phyloP scores from a whole-genome alignment of 2,888 invertebrate species.

The Neoaliturus tenellus region DNA sequence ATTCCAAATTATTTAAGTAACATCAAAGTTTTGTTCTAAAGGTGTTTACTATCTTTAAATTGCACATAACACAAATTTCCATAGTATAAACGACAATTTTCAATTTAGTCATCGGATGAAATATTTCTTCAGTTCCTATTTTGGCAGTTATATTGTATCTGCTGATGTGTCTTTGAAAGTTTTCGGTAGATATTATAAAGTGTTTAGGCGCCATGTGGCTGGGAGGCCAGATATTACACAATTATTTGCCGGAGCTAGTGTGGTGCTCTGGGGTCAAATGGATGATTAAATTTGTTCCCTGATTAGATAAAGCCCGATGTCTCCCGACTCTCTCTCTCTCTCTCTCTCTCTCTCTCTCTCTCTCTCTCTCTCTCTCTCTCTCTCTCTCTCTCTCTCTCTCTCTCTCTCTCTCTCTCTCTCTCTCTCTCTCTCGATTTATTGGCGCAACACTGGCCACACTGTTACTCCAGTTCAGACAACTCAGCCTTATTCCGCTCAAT shows the following conservation, averaged over 20 bases:
- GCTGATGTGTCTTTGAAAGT: background rate
- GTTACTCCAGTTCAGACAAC: background rate
- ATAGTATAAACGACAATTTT: no score
- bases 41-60: no score
- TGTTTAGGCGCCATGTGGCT: constrained; percentile 22
- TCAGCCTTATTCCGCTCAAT: background rate
- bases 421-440: constrained; percentile 48
- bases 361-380: constrained; percentile 39
- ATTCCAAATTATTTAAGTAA: no score
- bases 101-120: no score
- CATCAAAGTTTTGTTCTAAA: no score
- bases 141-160: no score
- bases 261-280: constrained; percentile 46
- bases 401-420: constrained; percentile 39
- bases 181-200: background rate
- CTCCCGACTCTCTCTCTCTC: constrained; percentile 30
- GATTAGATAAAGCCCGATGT: constrained; percentile 51
- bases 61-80: no score
- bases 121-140: no score
- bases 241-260: constrained; percentile 37
- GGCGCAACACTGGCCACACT: constrained; percentile 31
- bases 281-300: constrained; percentile 52
- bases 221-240: constrained; percentile 35
- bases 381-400: constrained; percentile 39
- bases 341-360: constrained; percentile 39